phyloP scores from a whole-genome alignment of 1,140 invertebrate species.

The Onthophagus taurus region DNA sequence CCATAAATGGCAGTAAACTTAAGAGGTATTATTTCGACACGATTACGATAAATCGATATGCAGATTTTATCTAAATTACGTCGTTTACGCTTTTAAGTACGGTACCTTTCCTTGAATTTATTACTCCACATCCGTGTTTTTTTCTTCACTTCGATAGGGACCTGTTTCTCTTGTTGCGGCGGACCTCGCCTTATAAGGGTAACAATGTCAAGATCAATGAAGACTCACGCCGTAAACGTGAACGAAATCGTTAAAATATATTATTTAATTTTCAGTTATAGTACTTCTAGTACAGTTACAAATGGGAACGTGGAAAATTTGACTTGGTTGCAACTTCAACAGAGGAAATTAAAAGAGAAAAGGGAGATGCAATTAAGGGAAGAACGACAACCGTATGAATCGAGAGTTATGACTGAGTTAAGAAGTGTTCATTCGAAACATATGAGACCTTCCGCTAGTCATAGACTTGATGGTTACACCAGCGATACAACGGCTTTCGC shows the following conservation, averaged over 20 bases:
- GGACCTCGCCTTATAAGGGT: no score
- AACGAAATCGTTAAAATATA: background rate
- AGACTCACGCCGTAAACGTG: no score
- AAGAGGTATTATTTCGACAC: no score
- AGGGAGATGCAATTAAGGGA: constrained; percentile 54
- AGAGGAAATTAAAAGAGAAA: constrained; percentile 61
- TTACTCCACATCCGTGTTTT: no score
- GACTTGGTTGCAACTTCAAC: constrained; percentile 69
- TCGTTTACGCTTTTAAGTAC: no score
- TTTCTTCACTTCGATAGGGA: no score
- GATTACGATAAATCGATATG: no score
- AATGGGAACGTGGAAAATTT: constrained; percentile 37
- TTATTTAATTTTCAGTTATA: constrained; percentile 4
- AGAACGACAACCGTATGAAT: constrained; percentile 61
- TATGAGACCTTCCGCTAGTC: constrained; percentile 36
- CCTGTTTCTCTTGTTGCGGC: no score
- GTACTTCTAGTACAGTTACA: background rate
- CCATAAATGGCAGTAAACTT: no score
- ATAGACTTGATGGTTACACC: constrained; percentile 57
- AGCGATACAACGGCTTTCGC: constrained; percentile 69
- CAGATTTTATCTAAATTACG: no score
- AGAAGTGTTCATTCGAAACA: constrained; percentile 46
- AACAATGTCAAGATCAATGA: no score
- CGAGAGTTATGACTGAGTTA: constrained; percentile 50
- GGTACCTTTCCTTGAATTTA: no score